A percentile compares a stretch with the other conserved stretches of the same genome.
Conservation (phyloP, 2,113 vertebrate species). For the Pardalotus punctatus region DNA sequence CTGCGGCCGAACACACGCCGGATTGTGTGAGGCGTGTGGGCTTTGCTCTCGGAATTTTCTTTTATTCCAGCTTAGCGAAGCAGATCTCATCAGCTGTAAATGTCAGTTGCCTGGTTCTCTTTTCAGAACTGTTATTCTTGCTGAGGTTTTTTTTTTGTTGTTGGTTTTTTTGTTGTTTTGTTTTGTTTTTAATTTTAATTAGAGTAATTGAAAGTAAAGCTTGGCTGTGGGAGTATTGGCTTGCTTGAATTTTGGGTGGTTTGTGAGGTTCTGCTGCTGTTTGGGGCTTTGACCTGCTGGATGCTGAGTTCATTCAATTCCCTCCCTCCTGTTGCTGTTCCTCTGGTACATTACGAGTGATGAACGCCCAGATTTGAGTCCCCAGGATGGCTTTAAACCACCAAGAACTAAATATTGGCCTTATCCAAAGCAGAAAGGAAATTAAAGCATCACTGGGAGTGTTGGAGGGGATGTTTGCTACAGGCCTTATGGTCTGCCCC, state of each 20-base stretch:
- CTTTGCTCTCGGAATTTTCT: neutral
- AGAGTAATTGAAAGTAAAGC: neutral
- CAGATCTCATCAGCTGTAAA: neutral
- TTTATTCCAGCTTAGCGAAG: neutral
- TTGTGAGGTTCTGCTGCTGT: neutral
- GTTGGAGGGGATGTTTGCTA: accelerated
- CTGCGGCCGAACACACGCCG: accelerated
- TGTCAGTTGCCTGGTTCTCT: neutral
- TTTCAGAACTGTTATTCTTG: neutral
- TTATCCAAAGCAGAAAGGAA: neutral
- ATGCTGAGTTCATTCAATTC: neutral
- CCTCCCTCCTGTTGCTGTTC: neutral
- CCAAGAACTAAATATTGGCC: neutral
- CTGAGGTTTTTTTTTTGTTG: neutral
- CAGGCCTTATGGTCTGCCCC: neutral
- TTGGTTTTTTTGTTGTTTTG: too few species aligned
- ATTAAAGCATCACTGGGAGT: neutral
- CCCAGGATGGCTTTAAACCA: neutral
- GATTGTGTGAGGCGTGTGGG: neutral
- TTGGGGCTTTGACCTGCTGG: neutral
- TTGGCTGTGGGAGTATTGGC: neutral
- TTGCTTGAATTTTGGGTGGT: neutral
- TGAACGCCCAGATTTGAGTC: neutral
- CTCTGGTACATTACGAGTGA: accelerated
- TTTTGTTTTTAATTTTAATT: neutral